Conservation (phyloP, 2,888 invertebrate species). For the Drosophila yooni region DNA sequence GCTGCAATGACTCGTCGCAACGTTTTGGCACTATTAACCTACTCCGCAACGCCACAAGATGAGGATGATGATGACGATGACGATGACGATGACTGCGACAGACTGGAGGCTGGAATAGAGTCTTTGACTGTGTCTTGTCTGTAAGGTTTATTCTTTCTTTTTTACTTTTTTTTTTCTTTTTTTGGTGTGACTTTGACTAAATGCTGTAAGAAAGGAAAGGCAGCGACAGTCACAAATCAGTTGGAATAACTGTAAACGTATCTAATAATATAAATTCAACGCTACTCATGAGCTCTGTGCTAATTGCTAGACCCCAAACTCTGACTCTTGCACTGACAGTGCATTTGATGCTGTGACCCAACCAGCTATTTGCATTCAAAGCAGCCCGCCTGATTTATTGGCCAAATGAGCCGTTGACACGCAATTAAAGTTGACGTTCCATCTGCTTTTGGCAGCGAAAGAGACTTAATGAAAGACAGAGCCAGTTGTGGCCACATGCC, state of each 20-base stretch:
- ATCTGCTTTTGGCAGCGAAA: neutral
- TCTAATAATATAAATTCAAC: conserved; percentile 73
- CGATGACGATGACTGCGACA: conserved; percentile 34
- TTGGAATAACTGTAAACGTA: conserved; percentile 69
- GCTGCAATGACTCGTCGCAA: conserved; percentile 63
- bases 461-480: neutral
- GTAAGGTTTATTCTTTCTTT: conserved; percentile 1
- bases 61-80: conserved; percentile 61
- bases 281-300: conserved; percentile 59
- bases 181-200: conserved; percentile 75
- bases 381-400: conserved; percentile 56
- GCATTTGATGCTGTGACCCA: conserved; percentile 23
- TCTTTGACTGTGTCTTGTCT: conserved; percentile 21
- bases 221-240: conserved; percentile 70
- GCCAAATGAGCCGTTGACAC: conserved; percentile 52
- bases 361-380: conserved; percentile 50
- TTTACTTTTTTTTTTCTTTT: neutral
- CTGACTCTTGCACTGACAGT: neutral
- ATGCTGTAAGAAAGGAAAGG: conserved; percentile 70
- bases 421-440: conserved; percentile 57
- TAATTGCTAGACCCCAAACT: conserved; percentile 61
- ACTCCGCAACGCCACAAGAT: conserved; percentile 72
- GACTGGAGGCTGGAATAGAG: conserved; percentile 15
- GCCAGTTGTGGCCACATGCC: neutral
- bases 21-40: conserved; percentile 79